Percentiles rank a stretch among this genome's conserved stretches.
phyloP scores from a whole-genome alignment of 2,113 vertebrate species.

The Microtus richardsoni region DNA sequence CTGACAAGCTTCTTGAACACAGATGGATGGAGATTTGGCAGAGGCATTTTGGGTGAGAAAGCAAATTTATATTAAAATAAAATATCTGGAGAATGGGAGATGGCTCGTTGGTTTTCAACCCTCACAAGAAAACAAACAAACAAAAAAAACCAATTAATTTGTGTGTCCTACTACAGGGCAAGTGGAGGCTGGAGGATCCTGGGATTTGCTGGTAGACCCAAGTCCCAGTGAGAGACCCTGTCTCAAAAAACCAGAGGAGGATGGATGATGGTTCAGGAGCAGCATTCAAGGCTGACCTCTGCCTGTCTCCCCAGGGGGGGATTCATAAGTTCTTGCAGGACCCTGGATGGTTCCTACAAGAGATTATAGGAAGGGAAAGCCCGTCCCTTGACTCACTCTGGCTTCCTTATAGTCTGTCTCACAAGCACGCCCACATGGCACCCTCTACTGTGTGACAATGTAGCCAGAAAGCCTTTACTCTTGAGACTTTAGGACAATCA shows the following conservation, averaged over 20 bases:
- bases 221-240: background rate
- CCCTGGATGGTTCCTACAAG: background rate
- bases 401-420: background rate
- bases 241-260: background rate
- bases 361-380: background rate
- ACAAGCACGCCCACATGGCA: accelerated
- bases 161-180: no score
- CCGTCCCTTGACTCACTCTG: background rate
- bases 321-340: background rate
- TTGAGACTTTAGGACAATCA: background rate
- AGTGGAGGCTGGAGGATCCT: background rate
- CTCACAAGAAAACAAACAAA: background rate
- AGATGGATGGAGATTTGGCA: background rate
- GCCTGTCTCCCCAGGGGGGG: background rate
- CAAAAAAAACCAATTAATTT: no score
- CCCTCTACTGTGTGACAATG: background rate
- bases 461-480: background rate
- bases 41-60: background rate
- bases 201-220: background rate
- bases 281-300: background rate
- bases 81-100: background rate
- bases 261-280: background rate
- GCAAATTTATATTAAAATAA: background rate
- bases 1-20: background rate
- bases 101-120: background rate